These are phyloP conservation scores for Bergia sp. DNA, from an alignment of 92 coral and sea anemone genomes.

Conservation along the genomic window DNA sequence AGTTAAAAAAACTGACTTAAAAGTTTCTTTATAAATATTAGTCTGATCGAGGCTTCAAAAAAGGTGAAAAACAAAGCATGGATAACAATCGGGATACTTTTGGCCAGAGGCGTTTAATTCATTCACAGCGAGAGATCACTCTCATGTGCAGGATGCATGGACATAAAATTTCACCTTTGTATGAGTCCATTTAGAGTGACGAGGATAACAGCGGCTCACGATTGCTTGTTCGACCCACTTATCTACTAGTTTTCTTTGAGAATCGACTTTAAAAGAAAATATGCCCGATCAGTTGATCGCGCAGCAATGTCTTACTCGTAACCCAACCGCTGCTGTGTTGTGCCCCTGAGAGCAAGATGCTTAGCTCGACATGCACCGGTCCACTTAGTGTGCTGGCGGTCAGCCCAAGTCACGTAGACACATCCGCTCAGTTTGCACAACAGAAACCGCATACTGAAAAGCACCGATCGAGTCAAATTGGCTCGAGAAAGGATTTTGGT, in stretches of 20 bases:
- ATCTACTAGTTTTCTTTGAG: not conserved
- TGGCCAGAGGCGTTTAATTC: not conserved
- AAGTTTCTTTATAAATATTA: too few relatives aligned
- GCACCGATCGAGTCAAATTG: not conserved
- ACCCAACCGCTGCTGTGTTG: not conserved
- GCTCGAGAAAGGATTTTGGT: too few relatives aligned
- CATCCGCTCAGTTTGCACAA: not conserved
- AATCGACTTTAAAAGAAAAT: not conserved
- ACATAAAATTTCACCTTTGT: not conserved
- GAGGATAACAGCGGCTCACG: not conserved
- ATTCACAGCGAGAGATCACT: not conserved
- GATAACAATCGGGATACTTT: not conserved
- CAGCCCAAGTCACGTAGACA: not conserved
- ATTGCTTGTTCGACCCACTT: not conserved
- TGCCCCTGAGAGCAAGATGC: not conserved
- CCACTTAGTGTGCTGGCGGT: not conserved
- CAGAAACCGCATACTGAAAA: too few relatives aligned
- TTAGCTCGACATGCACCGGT: not conserved
- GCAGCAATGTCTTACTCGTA: not conserved
- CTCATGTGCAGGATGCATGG: not conserved
- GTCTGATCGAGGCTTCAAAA: not conserved
- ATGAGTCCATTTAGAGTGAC: not conserved
- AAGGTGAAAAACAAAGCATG: too few relatives aligned
- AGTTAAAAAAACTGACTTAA: too few relatives aligned
- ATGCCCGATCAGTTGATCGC: not conserved